Percentiles rank a stretch among this genome's conserved stretches.
phyloP scores from a whole-genome alignment of 2,113 vertebrate genomes.

The Anguilla japonica region DNA sequence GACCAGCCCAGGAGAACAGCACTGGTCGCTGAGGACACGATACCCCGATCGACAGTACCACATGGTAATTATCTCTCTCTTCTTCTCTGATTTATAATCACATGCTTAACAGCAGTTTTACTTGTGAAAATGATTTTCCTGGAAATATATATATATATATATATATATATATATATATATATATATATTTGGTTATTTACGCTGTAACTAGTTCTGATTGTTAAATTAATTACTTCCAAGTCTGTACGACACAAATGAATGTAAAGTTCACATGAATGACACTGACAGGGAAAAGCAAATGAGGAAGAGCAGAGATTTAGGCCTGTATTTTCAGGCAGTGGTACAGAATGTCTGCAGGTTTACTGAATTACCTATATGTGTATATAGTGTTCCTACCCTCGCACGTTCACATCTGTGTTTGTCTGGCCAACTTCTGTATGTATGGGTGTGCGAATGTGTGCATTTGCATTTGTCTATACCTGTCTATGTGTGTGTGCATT shows the following conservation, averaged over 20 bases:
- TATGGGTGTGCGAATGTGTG: background rate
- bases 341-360: background rate
- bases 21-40: background rate
- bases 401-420: too few relatives aligned
- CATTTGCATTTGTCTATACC: background rate
- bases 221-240: too few relatives aligned
- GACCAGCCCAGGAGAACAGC: background rate
- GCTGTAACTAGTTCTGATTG: too few relatives aligned
- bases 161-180: too few relatives aligned
- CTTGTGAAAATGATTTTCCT: background rate
- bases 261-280: too few relatives aligned
- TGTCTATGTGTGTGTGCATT: background rate
- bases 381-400: too few relatives aligned
- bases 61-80: slow-evolving; percentile 38
- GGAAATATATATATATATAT: too few relatives aligned
- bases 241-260: too few relatives aligned
- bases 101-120: background rate
- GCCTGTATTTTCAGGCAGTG: background rate
- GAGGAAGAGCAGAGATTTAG: background rate
- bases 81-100: background rate
- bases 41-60: background rate
- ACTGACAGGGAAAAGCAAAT: too few relatives aligned
- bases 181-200: too few relatives aligned
- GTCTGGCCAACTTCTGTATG: background rate
- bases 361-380: too few relatives aligned